Percentiles rank a stretch among this genome's conserved stretches.
phyloP scores from a whole-genome alignment of 2,113 vertebrate genomes.

The Rutilus rutilus region DNA sequence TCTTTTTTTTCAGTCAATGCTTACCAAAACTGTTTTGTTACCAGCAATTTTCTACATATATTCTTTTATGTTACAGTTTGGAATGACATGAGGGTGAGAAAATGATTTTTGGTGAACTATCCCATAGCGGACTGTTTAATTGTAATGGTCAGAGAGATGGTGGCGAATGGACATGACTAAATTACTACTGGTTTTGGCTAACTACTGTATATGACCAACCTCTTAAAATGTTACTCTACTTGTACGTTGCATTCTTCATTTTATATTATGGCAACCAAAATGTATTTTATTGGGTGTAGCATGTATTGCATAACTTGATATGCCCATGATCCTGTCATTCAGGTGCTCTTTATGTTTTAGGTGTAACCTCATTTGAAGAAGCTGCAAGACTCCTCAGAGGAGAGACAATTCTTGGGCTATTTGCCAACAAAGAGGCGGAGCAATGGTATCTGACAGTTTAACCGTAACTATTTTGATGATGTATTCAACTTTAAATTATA shows the following conservation, averaged over 20 bases:
- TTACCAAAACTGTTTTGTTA: too few species aligned
- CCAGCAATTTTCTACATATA: too few species aligned
- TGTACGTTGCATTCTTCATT: neutral
- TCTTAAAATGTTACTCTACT: neutral
- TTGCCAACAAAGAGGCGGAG: slow-evolving; percentile 76
- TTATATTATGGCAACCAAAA: neutral
- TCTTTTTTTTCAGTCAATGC: too few species aligned
- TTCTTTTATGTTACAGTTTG: too few species aligned
- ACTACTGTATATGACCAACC: too few species aligned
- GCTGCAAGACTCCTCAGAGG: slow-evolving; percentile 81
- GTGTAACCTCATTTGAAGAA: slow-evolving; percentile 74
- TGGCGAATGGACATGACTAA: too few species aligned
- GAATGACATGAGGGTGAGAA: too few species aligned
- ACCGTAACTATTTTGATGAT: neutral
- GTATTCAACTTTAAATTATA: neutral
- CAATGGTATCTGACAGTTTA: slow-evolving; percentile 67
- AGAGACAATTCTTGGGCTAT: slow-evolving; percentile 76
- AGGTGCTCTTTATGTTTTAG: slow-evolving; percentile 66
- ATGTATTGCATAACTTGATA: neutral
- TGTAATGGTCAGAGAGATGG: too few species aligned
- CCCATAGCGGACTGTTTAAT: too few species aligned
- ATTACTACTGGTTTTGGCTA: too few species aligned
- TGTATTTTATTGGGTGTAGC: neutral
- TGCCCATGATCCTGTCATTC: neutral
- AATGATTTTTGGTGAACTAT: too few species aligned